Conservation (phyloP, 2,888 invertebrate genomes). For the Aricia artaxerxes region DNA sequence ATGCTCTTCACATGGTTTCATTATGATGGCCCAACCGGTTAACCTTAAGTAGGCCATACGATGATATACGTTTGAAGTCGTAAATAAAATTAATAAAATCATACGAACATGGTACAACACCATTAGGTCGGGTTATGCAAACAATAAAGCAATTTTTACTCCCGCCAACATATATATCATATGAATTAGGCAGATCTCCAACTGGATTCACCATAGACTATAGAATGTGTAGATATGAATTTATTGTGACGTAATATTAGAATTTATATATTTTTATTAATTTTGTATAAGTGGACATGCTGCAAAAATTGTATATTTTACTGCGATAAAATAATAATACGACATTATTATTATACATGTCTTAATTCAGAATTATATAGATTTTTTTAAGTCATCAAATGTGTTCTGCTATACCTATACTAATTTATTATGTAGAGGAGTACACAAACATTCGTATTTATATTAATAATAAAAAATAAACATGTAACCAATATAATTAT, state of each 20-base stretch:
- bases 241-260: neutral
- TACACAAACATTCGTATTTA: neutral
- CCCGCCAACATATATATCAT: slow-evolving; percentile 16
- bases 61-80: neutral
- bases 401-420: neutral
- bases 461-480: too few species aligned
- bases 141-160: slow-evolving; percentile 18
- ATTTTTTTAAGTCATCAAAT: neutral
- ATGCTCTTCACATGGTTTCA: too few species aligned
- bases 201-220: slow-evolving; percentile 35
- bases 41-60: neutral
- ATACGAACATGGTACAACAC: slow-evolving; percentile 40
- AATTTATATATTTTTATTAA: too few species aligned
- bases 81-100: slow-evolving; percentile 42
- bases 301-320: too few species aligned
- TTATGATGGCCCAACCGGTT: too few species aligned
- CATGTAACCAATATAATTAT: too few species aligned
- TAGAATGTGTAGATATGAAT: slow-evolving; percentile 37
- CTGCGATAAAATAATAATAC: too few species aligned
- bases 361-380: too few species aligned
- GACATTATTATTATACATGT: too few species aligned
- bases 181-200: slow-evolving; percentile 23
- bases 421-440: neutral
- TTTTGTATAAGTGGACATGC: too few species aligned
- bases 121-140: neutral